phyloP scores from a whole-genome alignment of 2,113 vertebrate species.

The Marmota monax region DNA sequence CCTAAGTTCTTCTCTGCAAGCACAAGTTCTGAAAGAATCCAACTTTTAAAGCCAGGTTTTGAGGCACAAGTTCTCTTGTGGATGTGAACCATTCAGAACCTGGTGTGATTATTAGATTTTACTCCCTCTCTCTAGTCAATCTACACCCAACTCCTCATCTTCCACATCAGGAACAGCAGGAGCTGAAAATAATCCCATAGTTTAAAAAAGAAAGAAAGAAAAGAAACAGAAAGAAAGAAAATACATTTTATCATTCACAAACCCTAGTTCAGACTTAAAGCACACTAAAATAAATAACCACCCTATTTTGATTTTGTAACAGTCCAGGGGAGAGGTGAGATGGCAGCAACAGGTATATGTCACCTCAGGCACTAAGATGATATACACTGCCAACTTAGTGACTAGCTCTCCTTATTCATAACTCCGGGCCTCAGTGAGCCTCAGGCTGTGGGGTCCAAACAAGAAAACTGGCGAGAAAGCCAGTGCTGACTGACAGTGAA shows the following conservation, averaged over 20 bases:
- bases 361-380: neutral
- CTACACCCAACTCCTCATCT: neutral
- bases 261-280: neutral
- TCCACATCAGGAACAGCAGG: neutral
- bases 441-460: neutral
- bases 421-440: neutral
- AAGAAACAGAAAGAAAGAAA: neutral
- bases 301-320: neutral
- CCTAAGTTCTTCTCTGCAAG: neutral
- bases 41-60: neutral
- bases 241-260: neutral
- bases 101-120: neutral
- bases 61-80: neutral
- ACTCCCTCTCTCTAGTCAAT: neutral
- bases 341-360: neutral
- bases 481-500: accelerated
- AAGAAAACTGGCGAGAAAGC: neutral
- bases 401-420: neutral
- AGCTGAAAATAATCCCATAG: neutral
- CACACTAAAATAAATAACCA: neutral
- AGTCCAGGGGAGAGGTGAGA: neutral
- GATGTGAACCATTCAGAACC: neutral
- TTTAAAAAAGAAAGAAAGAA: neutral
- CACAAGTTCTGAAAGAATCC: neutral
- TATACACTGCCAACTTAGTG: neutral